Base-by-base conservation (phyloP, 1,140 invertebrate genomes). In the Scylla paramamosain region DNA sequence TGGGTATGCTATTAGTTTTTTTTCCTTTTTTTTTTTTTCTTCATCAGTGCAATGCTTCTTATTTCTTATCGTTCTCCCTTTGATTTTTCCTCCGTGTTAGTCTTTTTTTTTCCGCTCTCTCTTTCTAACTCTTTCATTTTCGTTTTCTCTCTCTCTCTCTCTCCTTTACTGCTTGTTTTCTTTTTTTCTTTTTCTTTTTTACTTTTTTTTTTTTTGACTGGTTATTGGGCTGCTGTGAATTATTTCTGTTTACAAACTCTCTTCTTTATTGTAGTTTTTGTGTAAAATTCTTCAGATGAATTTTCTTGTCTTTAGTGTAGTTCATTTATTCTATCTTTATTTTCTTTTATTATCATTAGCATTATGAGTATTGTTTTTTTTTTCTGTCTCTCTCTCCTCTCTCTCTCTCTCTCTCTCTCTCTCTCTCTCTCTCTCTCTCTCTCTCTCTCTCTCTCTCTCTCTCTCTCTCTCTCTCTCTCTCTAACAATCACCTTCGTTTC, bases 361-460 rank as follows among this genome's bases (percentile, higher is more conserved):
- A n/a, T 46, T 45, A 39, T 46, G 1, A 14, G 4, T 16, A n/a
- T n/a, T 31, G 3, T 31, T 31, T 82, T 31, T 87, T 31, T 31
- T 82, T 28, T 8, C 77, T 82, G 20, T 82, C 7, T 7, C 77
- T 82, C 77, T 82, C 77, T 82, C 77, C 77, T 82, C 77, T 82
- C 77, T 82, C 77, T 82, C 77, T 82, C 77, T 82, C 77, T 82
- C 77, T 82, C 77, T 82, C 77, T 82, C 77, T 82, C 77, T 82
- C 77, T 82, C 77, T 82, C 77, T 82, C 77, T 82, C 77, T 82
- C 77, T 77, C 59, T 8, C 77, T 82, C 2, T 82, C 59, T 77
- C 59, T 77, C 59, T 77, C 59, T 82, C 77, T 77, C 77, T 82
- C 77, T 82, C 77, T 82, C 77, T 82, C 77, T 82, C 77, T 82